Evolutionary conservation across 2,113 vertebrate genomes (phyloP).

Genomic region (Sminthopsis crassicaudata): DNA sequence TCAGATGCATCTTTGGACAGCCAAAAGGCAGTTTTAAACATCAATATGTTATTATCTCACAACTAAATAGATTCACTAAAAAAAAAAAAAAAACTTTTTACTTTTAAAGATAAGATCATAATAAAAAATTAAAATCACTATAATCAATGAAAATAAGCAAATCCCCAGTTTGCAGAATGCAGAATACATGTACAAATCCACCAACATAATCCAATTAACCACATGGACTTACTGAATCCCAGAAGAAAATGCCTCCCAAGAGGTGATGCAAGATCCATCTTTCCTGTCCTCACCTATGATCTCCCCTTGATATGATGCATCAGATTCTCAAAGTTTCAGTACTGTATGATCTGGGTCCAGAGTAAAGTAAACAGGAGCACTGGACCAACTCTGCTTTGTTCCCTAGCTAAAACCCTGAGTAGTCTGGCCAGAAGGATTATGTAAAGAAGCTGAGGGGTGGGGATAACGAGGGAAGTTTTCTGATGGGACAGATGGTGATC

Average conservation of each 20-base stretch:
- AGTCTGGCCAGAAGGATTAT: background rate
- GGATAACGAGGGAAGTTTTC: background rate
- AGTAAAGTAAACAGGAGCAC: background rate
- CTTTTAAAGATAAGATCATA: conserved; percentile 34
- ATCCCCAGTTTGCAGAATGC: background rate
- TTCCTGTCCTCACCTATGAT: background rate
- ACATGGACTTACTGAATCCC: background rate
- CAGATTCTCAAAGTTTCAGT: background rate
- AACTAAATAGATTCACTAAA: background rate
- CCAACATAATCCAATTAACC: background rate
- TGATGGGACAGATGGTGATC: background rate
- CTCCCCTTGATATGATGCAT: background rate
- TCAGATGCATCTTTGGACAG: background rate
- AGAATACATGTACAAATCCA: background rate
- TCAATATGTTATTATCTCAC: background rate
- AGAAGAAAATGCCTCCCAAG: background rate
- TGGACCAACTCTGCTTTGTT: background rate
- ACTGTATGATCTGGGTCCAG: rapidly evolving
- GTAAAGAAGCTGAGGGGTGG: background rate
- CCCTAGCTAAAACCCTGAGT: background rate
- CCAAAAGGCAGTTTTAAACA: background rate
- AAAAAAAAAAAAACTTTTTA: no score
- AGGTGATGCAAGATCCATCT: conserved; percentile 34
- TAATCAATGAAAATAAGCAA: background rate
- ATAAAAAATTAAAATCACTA: background rate